Base-by-base conservation (phyloP, 2,888 invertebrate species). In the Seladonia tumulorum region DNA sequence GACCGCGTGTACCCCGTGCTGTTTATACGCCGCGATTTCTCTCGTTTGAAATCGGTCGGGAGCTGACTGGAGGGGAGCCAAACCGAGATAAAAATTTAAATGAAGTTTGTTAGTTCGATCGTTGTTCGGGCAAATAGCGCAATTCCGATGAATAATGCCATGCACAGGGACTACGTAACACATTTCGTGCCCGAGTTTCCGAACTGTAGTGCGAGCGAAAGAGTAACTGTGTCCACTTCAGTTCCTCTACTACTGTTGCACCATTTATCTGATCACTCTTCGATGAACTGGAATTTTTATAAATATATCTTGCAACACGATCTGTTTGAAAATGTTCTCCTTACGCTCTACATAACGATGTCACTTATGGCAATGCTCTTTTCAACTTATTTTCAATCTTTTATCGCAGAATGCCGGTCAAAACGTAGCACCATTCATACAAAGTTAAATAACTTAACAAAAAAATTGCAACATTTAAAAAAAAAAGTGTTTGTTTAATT, bases 21-120 rank as follows among this genome's bases (percentile, higher is more conserved):
- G 76, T 79, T 79, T 77, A 74, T 72, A 29, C 72, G 35, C 60
- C 53, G 39, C 82, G 82, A 86, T 74, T 85, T 63, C 29, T 78
- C 79, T 57, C 82, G 76, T 86, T 86, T 76, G 63, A 66, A 78
- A 81, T 78, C 87, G 79, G 73, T 83, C 79, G 76, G 66, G 42
- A 76, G 49, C 76, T 63, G 12, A 71, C 76, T 88, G 88, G 88
- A 82, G 49, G 45, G 45, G 16, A 71, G 87, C 88, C 88, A 88
- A 72, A 72, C 57, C 47, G 80, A 80, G 85, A 87, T 88, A 88
- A 85, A 87, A 87, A 88, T 87, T 82, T 82, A 87, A 88, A 88
- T 88, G 80, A 81, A 79, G 74, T 85, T 85, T 72, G 76, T 81
- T 82, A 76, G 76, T 85, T 85, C 81, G 79, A 75, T 81, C 73